Evolutionary conservation across 2,888 invertebrate genomes (phyloP).

Genomic region (Phortica okadai): DNA sequence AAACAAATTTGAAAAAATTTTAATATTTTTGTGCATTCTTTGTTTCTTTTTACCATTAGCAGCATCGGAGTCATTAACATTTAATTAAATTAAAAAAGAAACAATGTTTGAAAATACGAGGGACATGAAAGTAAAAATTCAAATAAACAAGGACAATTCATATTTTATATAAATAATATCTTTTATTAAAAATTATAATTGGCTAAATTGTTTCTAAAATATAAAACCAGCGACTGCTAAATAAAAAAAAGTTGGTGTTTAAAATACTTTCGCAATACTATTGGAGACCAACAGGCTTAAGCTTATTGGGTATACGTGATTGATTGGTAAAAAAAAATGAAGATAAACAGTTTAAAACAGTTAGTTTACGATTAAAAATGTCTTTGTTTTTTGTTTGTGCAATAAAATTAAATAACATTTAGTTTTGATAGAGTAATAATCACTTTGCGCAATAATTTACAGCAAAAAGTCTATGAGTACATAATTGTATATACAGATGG

Average conservation of each 20-base stretch:
- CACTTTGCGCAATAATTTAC: conserved; percentile 31
- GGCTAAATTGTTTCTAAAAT: conserved; percentile 67
- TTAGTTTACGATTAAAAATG: conserved; percentile 19
- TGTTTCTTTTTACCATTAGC: no score
- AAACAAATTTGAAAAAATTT: no score
- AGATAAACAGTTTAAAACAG: conserved; percentile 45
- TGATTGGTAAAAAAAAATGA: no score
- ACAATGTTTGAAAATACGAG: no score
- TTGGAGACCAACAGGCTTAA: conserved; percentile 40
- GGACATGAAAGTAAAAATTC: no score
- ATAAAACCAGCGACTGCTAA: conserved; percentile 55
- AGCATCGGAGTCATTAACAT: no score
- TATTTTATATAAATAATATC: conserved; percentile 57
- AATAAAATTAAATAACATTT: conserved; percentile 32
- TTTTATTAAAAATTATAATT: conserved; percentile 47
- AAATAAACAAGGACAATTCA: background rate
- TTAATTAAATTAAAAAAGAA: background rate
- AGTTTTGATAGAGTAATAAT: background rate
- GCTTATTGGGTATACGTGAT: background rate
- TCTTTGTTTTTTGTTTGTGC: conserved; percentile 29
- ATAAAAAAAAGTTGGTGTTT: conserved; percentile 19
- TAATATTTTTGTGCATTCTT: no score
- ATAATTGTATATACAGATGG: conserved; percentile 19
- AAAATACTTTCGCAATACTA: conserved; percentile 68
- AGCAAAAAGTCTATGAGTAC: conserved; percentile 13